Percentiles rank a stretch among this genome's conserved stretches.
Evolutionary conservation across 2,113 vertebrate species (phyloP).

Genomic region (Falcunculus frontatus): DNA sequence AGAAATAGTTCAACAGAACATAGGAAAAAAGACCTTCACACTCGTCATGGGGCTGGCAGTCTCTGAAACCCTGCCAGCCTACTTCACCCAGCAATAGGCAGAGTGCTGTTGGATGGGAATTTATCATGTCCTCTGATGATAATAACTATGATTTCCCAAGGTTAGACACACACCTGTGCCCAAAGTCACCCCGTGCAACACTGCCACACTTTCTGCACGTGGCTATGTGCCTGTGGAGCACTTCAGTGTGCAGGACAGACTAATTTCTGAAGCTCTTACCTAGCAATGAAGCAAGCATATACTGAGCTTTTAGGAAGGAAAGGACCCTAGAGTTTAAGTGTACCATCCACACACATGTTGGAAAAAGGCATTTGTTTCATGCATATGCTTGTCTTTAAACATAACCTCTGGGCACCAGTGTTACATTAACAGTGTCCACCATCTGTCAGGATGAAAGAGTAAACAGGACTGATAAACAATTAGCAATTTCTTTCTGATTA

Average conservation of each 20-base stretch:
- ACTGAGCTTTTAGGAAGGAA: background rate
- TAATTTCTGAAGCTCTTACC: background rate
- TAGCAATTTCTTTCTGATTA: background rate
- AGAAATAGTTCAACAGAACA: background rate
- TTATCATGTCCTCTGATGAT: background rate
- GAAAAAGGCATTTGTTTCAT: background rate
- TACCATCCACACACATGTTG: background rate
- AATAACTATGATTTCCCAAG: background rate
- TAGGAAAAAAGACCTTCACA: rapidly evolving
- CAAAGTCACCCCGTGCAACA: rapidly evolving
- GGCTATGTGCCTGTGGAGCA: rapidly evolving
- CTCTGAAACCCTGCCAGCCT: background rate
- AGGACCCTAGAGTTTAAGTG: background rate
- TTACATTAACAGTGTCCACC: background rate
- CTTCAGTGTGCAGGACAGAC: background rate
- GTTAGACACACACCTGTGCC: background rate
- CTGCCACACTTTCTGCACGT: rapidly evolving
- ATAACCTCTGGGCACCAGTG: background rate
- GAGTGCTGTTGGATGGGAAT: background rate
- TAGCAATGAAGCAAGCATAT: background rate
- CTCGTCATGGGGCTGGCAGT: background rate
- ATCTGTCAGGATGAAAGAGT: background rate
- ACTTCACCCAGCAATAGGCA: background rate
- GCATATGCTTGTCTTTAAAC: background rate
- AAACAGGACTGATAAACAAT: background rate